phyloP scores from a whole-genome alignment of 2,113 vertebrate species.

The Siphamia tubifer region DNA sequence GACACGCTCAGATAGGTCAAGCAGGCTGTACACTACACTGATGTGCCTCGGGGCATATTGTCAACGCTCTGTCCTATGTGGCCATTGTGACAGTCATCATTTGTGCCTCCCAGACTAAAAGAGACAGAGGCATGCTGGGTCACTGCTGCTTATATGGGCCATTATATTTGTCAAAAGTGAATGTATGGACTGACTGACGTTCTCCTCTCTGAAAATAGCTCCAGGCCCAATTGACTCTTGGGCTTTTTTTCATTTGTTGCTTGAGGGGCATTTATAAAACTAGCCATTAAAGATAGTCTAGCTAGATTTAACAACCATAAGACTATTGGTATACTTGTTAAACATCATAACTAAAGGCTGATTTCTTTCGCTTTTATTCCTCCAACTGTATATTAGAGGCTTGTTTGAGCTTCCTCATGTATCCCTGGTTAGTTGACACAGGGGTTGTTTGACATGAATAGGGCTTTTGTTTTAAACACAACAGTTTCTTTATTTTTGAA shows the following conservation, averaged over 20 bases:
- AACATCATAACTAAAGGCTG: too few relatives aligned
- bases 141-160: slow-evolving; percentile 49
- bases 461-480: slow-evolving; percentile 59
- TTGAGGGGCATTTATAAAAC: slow-evolving; percentile 7
- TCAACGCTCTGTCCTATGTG: slow-evolving; percentile 14
- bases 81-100: slow-evolving; percentile 47
- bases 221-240: slow-evolving; percentile 26
- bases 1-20: slow-evolving; percentile 51
- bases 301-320: neutral
- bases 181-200: slow-evolving; percentile 17
- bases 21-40: slow-evolving; percentile 26
- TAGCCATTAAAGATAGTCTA: neutral
- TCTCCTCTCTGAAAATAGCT: slow-evolving; percentile 42
- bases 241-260: slow-evolving; percentile 15
- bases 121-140: slow-evolving; percentile 32
- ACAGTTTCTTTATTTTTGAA: slow-evolving; percentile 54
- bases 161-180: slow-evolving; percentile 32
- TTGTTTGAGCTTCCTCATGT: slow-evolving; percentile 31
- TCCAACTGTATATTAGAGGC: slow-evolving; percentile 9
- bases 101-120: slow-evolving; percentile 38
- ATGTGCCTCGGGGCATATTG: slow-evolving; percentile 32
- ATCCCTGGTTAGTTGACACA: slow-evolving; percentile 21
- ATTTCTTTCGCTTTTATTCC: too few relatives aligned
- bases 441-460: slow-evolving; percentile 48
- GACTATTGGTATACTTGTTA: too few relatives aligned